These are phyloP conservation scores for Bufo gargarizans DNA, from an alignment of 2,113 vertebrate species.

Conservation along the genomic window DNA sequence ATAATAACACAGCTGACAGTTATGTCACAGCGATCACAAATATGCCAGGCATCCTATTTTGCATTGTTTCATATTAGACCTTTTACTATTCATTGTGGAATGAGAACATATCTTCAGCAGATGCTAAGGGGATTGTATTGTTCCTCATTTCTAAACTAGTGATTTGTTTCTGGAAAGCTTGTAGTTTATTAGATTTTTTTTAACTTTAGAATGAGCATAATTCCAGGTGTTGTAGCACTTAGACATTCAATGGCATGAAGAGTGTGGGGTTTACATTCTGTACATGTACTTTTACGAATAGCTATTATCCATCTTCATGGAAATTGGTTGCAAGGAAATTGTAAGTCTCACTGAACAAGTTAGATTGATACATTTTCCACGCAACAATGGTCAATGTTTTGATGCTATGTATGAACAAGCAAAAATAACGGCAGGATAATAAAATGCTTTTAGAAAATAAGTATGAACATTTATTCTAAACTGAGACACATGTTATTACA, in stretches of 20 bases:
- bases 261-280: background rate
- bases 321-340: background rate
- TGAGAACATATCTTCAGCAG: background rate
- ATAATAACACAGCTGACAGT: conserved; percentile 44
- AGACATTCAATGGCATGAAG: background rate
- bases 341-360: background rate
- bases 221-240: background rate
- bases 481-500: too few relatives aligned
- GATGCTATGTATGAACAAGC: background rate
- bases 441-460: background rate
- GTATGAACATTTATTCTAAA: background rate
- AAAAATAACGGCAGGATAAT: background rate
- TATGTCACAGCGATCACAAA: conserved; percentile 19
- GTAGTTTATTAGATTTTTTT: background rate
- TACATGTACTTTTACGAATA: background rate
- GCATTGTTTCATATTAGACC: conserved; percentile 17
- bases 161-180: background rate
- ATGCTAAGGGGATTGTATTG: background rate
- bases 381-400: background rate
- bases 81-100: background rate
- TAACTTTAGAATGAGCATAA: background rate
- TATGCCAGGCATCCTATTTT: conserved; percentile 4
- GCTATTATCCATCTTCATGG: background rate
- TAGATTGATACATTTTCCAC: background rate
- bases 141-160: background rate